Evolutionary conservation across 2,888 invertebrate genomes (phyloP).

Genomic region (Cheilosia vernalis): DNA sequence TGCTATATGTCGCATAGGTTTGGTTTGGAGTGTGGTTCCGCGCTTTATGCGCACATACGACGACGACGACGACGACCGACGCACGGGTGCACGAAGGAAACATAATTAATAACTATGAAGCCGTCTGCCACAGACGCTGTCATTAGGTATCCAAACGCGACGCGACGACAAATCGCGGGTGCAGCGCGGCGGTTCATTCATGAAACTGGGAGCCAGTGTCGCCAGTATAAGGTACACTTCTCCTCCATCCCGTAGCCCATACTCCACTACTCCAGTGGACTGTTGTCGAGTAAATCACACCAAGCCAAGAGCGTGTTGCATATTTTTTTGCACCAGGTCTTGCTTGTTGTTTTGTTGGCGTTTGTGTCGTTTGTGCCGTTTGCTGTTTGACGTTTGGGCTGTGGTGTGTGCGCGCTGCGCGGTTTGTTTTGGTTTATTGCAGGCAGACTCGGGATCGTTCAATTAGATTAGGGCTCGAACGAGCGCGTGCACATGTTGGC

Average conservation of each 20-base stretch:
- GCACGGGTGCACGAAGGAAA: slow-evolving; percentile 72
- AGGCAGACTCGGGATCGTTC: slow-evolving; percentile 65
- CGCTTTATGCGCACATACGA: slow-evolving; percentile 48
- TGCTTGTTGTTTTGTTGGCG: slow-evolving; percentile 67
- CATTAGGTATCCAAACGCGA: slow-evolving; percentile 66
- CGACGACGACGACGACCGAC: no score
- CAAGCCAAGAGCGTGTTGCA: slow-evolving; percentile 49
- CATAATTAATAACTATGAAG: slow-evolving; percentile 74
- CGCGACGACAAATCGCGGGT: slow-evolving; percentile 33
- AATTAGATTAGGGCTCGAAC: slow-evolving; percentile 64
- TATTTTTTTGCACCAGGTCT: slow-evolving; percentile 19
- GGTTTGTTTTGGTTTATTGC: slow-evolving; percentile 74
- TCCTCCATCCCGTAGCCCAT: background rate
- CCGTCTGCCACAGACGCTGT: slow-evolving; percentile 71
- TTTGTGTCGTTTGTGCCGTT: slow-evolving; percentile 57
- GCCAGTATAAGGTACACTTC: slow-evolving; percentile 19
- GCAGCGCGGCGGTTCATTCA: slow-evolving; percentile 62
- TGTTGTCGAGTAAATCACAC: slow-evolving; percentile 68
- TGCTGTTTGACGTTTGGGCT: slow-evolving; percentile 65
- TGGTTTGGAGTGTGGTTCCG: slow-evolving; percentile 37
- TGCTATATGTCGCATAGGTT: slow-evolving; percentile 63
- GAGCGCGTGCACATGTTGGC: slow-evolving; percentile 68
- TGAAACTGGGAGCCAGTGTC: slow-evolving; percentile 68
- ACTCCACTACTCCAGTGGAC: slow-evolving; percentile 4
- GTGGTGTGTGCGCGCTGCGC: slow-evolving; percentile 45